phyloP scores from a whole-genome alignment of 2,113 vertebrate species.

The Pelodiscus sinensis region DNA sequence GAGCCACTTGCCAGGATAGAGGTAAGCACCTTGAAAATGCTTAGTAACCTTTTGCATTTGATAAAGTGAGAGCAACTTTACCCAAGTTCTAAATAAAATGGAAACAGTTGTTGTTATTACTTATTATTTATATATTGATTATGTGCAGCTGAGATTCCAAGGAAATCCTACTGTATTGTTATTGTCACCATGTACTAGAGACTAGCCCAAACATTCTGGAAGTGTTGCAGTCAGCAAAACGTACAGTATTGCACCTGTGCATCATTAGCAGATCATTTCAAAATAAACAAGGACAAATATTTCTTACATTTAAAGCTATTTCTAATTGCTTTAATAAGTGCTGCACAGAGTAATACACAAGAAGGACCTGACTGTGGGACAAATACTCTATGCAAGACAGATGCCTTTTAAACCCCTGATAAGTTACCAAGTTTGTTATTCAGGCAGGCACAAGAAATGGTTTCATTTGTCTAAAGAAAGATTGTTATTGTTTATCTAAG shows the following conservation, averaged over 20 bases:
- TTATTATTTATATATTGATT: background rate
- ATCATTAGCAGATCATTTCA: background rate
- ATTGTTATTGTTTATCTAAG: background rate
- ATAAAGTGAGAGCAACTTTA: background rate
- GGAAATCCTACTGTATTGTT: background rate
- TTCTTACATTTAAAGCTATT: background rate
- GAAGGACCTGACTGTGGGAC: background rate
- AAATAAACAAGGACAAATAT: background rate
- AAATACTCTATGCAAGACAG: background rate
- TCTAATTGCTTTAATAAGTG: background rate
- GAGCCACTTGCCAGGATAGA: background rate
- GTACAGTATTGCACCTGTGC: background rate
- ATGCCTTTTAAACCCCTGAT: background rate
- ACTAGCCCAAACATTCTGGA: background rate
- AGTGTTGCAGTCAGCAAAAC: background rate
- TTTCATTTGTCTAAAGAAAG: background rate
- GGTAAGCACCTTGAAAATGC: background rate
- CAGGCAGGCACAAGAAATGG: background rate
- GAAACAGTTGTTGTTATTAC: background rate
- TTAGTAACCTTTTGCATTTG: background rate
- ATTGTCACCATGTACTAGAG: background rate
- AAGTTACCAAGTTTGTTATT: background rate
- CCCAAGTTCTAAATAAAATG: background rate
- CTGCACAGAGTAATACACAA: background rate
- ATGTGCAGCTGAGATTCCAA: background rate